Base-by-base conservation (phyloP, 2,888 invertebrate genomes). In the Tupiocoris notatus region DNA sequence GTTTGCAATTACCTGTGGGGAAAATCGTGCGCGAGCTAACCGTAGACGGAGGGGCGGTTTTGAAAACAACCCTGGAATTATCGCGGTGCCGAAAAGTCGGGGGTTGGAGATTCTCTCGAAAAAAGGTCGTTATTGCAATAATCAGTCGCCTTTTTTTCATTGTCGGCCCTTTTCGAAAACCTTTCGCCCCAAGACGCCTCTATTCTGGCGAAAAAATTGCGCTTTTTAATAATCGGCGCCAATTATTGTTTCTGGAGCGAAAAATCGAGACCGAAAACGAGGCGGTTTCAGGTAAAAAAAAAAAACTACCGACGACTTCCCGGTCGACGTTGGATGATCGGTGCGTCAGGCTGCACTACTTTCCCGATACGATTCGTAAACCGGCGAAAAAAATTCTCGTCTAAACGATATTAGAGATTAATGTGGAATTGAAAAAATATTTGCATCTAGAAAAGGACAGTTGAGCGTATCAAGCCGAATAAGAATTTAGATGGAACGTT, bases 161-260 rank as follows among this genome's bases (percentile, higher is more conserved):
- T n/a, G 18, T n/a, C 7, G 6, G 59, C 7, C 59, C 7, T 59
- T 18, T n/a, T 18, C 59, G 59, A 17, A n/a, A 59, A 59, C 12
- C 9, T 7, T 12, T 12, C 17, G 18, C 59, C 59, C 18, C 59
- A 59, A 59, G 63, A n/a, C 63, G 23, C 20, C 63, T n/a, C 21
- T n/a, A 63, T 22, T 20, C 22, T 39, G 3, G 39, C 39, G 6
- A 12, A 39, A 39, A 39, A 39, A 39, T 39, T 39, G 39, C 21
- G n/a, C 17, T 58, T 59, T 24, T 70, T 70, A n/a, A n/a, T 70
- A 70, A 70, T 70, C 58, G 70, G n/a, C 25, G 24, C 23, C 59
- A 70, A 70, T 70, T 70, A 70, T 59, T 25, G 24, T 70, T 70
- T 70, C 2, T 21, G 25, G 70, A 58, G 59, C 61, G 23, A 18